phyloP scores from a whole-genome alignment of 2,888 invertebrate genomes.

The Oscheius onirici region DNA sequence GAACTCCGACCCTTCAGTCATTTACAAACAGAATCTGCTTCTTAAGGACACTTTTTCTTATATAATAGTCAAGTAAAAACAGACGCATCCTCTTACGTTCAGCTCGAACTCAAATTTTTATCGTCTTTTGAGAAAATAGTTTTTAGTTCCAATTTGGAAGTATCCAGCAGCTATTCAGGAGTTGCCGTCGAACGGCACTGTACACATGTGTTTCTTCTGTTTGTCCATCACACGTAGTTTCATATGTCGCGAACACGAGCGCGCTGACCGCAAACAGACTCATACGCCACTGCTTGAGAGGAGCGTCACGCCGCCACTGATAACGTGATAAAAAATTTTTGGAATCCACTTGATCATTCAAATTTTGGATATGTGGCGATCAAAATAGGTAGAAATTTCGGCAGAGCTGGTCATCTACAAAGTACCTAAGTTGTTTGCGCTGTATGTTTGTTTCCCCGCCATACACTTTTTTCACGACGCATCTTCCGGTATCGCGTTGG shows the following conservation, averaged over 20 bases:
- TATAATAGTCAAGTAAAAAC: too few species aligned
- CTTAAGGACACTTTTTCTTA: too few species aligned
- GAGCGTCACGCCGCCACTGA: slow-evolving; percentile 31
- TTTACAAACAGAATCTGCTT: too few species aligned
- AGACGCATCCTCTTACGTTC: too few species aligned
- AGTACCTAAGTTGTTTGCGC: too few species aligned
- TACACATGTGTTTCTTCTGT: slow-evolving; percentile 35
- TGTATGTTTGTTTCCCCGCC: too few species aligned
- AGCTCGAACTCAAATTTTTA: too few species aligned
- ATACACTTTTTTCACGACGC: background rate
- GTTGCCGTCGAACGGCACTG: slow-evolving; percentile 30
- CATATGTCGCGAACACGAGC: slow-evolving; percentile 36
- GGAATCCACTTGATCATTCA: background rate
- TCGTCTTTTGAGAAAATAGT: background rate
- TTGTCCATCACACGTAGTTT: slow-evolving; percentile 39
- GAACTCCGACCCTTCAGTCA: too few species aligned
- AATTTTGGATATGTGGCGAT: too few species aligned
- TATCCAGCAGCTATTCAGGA: slow-evolving; percentile 23
- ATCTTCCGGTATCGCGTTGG: slow-evolving; percentile 27
- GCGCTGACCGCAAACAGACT: slow-evolving; percentile 33
- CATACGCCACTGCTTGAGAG: slow-evolving; percentile 32
- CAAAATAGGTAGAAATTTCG: too few species aligned
- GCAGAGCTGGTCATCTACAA: too few species aligned
- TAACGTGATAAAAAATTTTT: background rate
- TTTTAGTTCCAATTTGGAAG: background rate